Percentiles rank a stretch among this genome's conserved stretches.
These are phyloP conservation scores for Paramormyrops kingsleyae DNA, from an alignment of 2,113 vertebrate genomes.

Conservation along the genomic window DNA sequence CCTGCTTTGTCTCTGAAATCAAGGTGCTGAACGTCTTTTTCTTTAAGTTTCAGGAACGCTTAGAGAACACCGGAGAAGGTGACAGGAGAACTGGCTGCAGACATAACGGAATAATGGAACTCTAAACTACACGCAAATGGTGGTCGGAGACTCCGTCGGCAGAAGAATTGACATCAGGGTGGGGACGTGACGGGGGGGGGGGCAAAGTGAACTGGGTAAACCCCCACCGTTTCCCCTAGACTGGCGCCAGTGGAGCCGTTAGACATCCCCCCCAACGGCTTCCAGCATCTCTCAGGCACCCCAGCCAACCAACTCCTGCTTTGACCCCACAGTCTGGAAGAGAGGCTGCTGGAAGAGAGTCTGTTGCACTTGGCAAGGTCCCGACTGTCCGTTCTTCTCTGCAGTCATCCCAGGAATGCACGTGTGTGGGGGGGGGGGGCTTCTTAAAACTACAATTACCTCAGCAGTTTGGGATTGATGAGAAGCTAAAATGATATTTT, in stretches of 20 bases:
- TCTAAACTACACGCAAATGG: background rate
- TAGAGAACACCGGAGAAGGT: background rate
- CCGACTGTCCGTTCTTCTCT: slow-evolving; percentile 17
- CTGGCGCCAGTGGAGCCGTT: background rate
- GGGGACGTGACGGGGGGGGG: background rate
- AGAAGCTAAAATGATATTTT: slow-evolving; percentile 28
- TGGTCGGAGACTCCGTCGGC: background rate
- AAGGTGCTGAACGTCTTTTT: background rate
- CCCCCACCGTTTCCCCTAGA: background rate
- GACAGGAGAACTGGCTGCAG: background rate
- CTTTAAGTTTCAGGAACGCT: background rate
- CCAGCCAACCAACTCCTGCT: background rate
- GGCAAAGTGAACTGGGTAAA: background rate
- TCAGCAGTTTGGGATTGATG: slow-evolving; percentile 39
- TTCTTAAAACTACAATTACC: slow-evolving; percentile 47
- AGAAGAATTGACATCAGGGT: background rate
- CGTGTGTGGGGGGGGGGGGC: background rate
- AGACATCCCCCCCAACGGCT: background rate
- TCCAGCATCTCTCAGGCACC: background rate
- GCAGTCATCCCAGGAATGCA: slow-evolving; percentile 20
- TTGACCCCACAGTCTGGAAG: background rate
- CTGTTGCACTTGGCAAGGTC: background rate
- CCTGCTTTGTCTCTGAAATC: background rate
- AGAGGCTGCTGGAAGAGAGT: background rate
- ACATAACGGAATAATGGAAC: background rate